A percentile compares a stretch with the other conserved stretches of the same genome.
These are phyloP conservation scores for Pterois miles DNA, from an alignment of 2,797 vertebrate genomes.

Conservation along the genomic window DNA sequence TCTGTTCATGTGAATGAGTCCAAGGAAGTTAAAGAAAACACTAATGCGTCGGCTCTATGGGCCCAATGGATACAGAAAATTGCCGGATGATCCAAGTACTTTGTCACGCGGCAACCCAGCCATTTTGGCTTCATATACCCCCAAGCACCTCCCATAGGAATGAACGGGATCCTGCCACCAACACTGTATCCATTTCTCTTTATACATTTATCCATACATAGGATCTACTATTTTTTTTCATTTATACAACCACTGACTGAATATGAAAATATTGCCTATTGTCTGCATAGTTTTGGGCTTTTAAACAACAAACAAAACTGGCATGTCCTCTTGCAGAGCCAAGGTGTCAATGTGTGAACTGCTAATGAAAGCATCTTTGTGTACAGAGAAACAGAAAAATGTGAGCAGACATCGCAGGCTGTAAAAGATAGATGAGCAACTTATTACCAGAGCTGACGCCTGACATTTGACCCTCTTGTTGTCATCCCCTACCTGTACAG, in stretches of 20 bases:
- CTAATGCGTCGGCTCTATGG: no score
- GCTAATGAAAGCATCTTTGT: not conserved
- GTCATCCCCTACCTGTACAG: not conserved
- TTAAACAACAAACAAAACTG: not conserved
- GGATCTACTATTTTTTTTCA: not conserved
- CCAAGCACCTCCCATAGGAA: no score
- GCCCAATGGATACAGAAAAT: no score
- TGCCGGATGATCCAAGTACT: no score
- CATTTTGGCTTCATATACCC: no score
- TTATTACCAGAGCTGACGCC: constrained; percentile 6
- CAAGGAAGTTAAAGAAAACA: no score
- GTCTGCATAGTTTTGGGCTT: not conserved
- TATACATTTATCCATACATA: no score
- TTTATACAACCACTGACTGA: not conserved
- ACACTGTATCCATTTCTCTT: no score
- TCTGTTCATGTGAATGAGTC: no score
- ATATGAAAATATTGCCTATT: not conserved
- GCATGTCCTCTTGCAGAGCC: not conserved
- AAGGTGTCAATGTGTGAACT: not conserved
- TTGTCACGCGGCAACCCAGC: no score
- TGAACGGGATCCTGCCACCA: no score
- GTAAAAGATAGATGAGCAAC: constrained; percentile 12
- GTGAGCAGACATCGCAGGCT: not conserved
- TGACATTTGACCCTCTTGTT: constrained; percentile 33
- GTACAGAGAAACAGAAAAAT: not conserved